These are phyloP conservation scores for Pipra filicauda DNA, from an alignment of 2,113 vertebrate species.

Conservation along the genomic window DNA sequence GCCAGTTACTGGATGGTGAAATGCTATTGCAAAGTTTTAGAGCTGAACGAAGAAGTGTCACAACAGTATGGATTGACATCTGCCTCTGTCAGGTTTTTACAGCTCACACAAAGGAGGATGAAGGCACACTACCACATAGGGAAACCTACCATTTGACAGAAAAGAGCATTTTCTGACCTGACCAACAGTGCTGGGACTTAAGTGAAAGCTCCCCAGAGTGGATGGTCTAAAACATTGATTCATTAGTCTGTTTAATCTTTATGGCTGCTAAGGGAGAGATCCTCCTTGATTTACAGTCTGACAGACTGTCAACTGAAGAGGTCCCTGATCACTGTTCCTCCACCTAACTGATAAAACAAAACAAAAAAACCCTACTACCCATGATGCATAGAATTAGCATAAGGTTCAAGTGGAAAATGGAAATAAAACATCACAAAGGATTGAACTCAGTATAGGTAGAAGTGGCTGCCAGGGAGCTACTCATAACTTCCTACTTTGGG, in stretches of 20 bases:
- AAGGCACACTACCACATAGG: constrained; percentile 16
- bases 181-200: constrained; percentile 54
- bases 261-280: constrained; percentile 47
- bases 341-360: constrained; percentile 55
- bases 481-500: not conserved
- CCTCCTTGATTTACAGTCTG: constrained; percentile 61
- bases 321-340: constrained; percentile 51
- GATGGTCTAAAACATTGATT: constrained; percentile 59
- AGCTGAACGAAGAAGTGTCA: not conserved
- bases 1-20: not conserved
- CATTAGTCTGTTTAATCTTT: constrained; percentile 75
- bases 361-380: not conserved
- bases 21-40: constrained; percentile 5
- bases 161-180: constrained; percentile 60
- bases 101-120: constrained; percentile 35
- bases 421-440: constrained; percentile 19
- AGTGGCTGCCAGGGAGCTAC: not conserved
- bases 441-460: not conserved
- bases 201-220: constrained; percentile 58
- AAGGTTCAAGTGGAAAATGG: constrained; percentile 10
- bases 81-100: constrained; percentile 45
- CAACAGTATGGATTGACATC: constrained; percentile 38
- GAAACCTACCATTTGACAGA: constrained; percentile 44
- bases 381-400: constrained; percentile 45
- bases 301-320: constrained; percentile 63